Percentiles rank a stretch among this genome's conserved stretches.
Evolutionary conservation across 35 echinoderm and acorn worm species (phyloP).

Genomic region (Lytechinus variegatus): DNA sequence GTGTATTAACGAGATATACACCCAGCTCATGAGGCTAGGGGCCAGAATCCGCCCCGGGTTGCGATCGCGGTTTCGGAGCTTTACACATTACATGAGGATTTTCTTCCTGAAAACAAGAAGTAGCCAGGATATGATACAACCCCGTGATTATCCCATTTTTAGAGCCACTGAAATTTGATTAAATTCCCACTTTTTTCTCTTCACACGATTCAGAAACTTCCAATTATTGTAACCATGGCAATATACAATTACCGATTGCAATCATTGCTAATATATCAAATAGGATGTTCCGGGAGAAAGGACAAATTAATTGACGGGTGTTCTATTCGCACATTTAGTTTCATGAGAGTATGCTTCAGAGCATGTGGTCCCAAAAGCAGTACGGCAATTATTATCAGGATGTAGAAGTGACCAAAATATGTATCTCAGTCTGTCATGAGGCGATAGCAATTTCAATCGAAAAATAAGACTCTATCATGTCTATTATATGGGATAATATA

Average conservation of each 20-base stretch:
- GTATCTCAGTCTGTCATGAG: too few species aligned
- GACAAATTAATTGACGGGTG: neutral
- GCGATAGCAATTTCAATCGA: too few species aligned
- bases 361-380: neutral
- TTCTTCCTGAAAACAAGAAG: neutral
- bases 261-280: neutral
- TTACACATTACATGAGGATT: neutral
- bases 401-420: neutral
- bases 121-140: neutral
- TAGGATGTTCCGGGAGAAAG: neutral
- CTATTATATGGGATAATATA: too few species aligned
- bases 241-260: neutral
- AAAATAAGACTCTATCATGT: too few species aligned
- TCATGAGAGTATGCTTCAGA: neutral
- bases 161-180: neutral
- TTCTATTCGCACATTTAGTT: neutral
- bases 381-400: neutral
- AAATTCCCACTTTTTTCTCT: neutral
- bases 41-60: neutral
- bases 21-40: neutral
- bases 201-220: neutral
- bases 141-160: neutral
- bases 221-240: neutral
- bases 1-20: conserved; percentile 4
- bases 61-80: neutral